Percentiles rank a stretch among this genome's conserved stretches.
Evolutionary conservation across 30 jellyfish, hydroid and myxozoan species (phyloP).

Genomic region (Chrysaora quinquecirrha): DNA sequence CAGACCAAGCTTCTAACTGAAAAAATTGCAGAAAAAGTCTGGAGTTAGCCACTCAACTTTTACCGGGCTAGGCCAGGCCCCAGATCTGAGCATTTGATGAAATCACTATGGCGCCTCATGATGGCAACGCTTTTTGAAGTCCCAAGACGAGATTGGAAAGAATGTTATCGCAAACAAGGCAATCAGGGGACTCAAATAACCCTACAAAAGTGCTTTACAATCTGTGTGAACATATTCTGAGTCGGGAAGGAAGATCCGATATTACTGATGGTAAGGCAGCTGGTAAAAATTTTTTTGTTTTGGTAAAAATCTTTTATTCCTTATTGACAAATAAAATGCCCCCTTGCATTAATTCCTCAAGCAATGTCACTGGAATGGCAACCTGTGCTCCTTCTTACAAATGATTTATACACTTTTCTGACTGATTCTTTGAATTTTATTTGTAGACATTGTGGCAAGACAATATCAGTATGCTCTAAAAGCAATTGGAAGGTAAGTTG

Average conservation of each 20-base stretch:
- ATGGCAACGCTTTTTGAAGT: too few relatives aligned
- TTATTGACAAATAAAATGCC: background rate
- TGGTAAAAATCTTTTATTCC: background rate
- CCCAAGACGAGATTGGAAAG: too few relatives aligned
- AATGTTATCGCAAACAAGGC: slow-evolving; percentile 21
- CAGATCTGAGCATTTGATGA: too few relatives aligned
- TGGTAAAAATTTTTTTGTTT: background rate
- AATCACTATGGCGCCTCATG: too few relatives aligned
- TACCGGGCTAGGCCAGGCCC: too few relatives aligned
- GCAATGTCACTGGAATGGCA: too few relatives aligned
- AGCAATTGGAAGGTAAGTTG: slow-evolving; percentile 81
- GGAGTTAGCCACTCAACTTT: too few relatives aligned
- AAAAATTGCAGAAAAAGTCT: too few relatives aligned
- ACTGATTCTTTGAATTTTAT: background rate
- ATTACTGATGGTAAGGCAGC: slow-evolving; percentile 60
- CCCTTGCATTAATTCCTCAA: too few relatives aligned
- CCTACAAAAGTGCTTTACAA: slow-evolving; percentile 66
- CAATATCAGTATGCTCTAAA: slow-evolving; percentile 91
- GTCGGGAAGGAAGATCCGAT: slow-evolving; percentile 54
- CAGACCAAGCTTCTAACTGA: too few relatives aligned
- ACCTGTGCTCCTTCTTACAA: background rate
- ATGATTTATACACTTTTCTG: background rate
- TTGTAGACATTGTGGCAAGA: too few relatives aligned
- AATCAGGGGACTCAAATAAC: slow-evolving; percentile 11
- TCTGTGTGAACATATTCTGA: slow-evolving; percentile 74